A percentile compares a stretch with the other conserved stretches of the same genome.
These are phyloP conservation scores for Hippocampus zosterae DNA, from an alignment of 2,113 vertebrate species.

Conservation along the genomic window DNA sequence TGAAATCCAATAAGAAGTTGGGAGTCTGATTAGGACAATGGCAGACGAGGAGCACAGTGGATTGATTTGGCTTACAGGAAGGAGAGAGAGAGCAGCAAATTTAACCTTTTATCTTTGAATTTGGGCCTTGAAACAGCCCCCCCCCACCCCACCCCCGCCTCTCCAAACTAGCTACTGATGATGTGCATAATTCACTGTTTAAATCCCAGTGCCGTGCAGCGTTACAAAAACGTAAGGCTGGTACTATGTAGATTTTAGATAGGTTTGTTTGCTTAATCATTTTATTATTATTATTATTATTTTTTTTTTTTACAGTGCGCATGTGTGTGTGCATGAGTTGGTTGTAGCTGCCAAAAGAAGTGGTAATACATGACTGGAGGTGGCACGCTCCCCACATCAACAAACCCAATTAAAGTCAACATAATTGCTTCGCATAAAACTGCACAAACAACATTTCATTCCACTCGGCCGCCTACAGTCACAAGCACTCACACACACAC, in stretches of 20 bases:
- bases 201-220: neutral
- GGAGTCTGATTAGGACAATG: slow-evolving; percentile 62
- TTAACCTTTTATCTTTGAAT: slow-evolving; percentile 58
- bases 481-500: slow-evolving; percentile 8
- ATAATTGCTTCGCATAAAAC: slow-evolving; percentile 73
- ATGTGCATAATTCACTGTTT: neutral
- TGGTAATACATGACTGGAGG: slow-evolving; percentile 65
- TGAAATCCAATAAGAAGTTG: slow-evolving; percentile 63
- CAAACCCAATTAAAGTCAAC: slow-evolving; percentile 70
- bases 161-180: neutral
- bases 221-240: neutral
- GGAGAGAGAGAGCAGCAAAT: slow-evolving; percentile 45
- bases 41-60: slow-evolving; percentile 40
- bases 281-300: neutral
- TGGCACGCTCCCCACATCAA: slow-evolving; percentile 67
- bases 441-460: slow-evolving; percentile 71
- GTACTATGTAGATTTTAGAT: neutral
- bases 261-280: neutral
- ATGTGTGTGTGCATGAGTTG: slow-evolving; percentile 11
- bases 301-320: slow-evolving; percentile 8
- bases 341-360: slow-evolving; percentile 36
- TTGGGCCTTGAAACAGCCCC: slow-evolving; percentile 27
- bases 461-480: slow-evolving; percentile 40
- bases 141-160: no score
- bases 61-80: slow-evolving; percentile 63